A percentile compares a stretch with the other conserved stretches of the same genome.
These are phyloP conservation scores for honey bee (Apis mellifera) DNA, from an alignment of 1,140 invertebrate species.

Conservation along the genomic window DNA sequence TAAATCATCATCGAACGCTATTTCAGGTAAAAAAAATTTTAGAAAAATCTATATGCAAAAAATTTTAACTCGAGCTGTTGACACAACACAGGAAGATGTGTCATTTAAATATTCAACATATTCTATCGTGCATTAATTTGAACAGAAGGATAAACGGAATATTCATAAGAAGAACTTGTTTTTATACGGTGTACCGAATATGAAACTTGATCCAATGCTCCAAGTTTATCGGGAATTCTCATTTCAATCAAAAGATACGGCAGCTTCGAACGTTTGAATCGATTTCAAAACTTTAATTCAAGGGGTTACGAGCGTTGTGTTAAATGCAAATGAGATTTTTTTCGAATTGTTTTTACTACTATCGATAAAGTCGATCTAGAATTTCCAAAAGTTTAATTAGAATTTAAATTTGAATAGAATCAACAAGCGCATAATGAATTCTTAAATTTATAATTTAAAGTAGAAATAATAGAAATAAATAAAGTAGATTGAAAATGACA, in stretches of 20 bases:
- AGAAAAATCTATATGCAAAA: slow-evolving; percentile 27
- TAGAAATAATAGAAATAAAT: no score
- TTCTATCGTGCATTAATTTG: slow-evolving; percentile 46
- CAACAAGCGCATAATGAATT: no score
- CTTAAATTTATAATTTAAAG: no score
- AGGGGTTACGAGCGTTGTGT: background rate
- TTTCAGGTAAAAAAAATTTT: slow-evolving; percentile 1
- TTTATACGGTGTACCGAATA: slow-evolving; percentile 24
- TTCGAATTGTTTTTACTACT: background rate
- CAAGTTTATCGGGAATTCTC: background rate
- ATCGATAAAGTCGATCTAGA: no score
- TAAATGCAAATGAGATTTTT: background rate
- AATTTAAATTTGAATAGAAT: no score
- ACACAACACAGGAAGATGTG: background rate
- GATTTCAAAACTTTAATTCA: background rate
- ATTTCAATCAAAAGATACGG: background rate
- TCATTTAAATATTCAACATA: slow-evolving; percentile 60
- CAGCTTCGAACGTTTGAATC: background rate
- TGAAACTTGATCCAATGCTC: background rate
- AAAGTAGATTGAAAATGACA: no score
- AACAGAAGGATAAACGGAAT: slow-evolving; percentile 23
- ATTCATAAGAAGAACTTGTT: slow-evolving; percentile 29
- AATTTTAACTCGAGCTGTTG: slow-evolving; percentile 15
- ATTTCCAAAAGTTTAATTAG: no score
- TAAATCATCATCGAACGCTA: no score